Evolutionary conservation across 1,140 invertebrate species (phyloP), one percentile per base, ranked within the genome.

Genomic region (Drosophila erecta): DNA sequence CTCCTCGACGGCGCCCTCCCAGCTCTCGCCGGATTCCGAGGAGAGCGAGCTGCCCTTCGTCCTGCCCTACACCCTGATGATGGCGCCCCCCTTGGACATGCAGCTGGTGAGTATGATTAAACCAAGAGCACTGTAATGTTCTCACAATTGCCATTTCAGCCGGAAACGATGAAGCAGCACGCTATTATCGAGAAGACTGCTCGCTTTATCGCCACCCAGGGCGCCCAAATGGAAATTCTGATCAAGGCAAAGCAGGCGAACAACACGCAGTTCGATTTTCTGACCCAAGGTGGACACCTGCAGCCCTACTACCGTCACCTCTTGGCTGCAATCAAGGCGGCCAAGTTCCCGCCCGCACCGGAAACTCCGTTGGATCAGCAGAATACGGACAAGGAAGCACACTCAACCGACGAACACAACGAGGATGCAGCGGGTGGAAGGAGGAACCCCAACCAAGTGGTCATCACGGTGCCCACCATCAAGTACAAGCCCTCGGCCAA

Each of bases 161-260:
- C 98, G n/a, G 95, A 96, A 73, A 97, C 96, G 6, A 95, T 96
- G 81, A 99, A 99, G 91, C 94, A 97, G 76, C 97, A 99, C 93
- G 95, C 96, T 4, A 97, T 99, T 55, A 99, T 99, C 86, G 97
- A 98, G 91, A 99, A 98, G 93, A 99, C 99, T 1, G 98, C 98
- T 0, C 93, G 95, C 51, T 99, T 99, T 93, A 97, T 99, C 71
- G 96, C 96, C 65, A 94, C 95, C 44, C 98, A 99, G 92, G 98
- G 98, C 1, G 94, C 95, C 33, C 99, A 99, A 93, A 99, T 99
- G 98, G 98, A 99, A 93, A 99, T 99, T 56, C 94, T 99, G 0
- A 96, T 99, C 58, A 99, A 99, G 93, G 97, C 98, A 8, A 99
- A 99, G 93, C 99, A 99, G 92, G 94, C 96, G 0, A 95, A 96